These are phyloP conservation scores for Caenorhabditis afra DNA, from an alignment of 2,888 invertebrate genomes.

Conservation along the genomic window DNA sequence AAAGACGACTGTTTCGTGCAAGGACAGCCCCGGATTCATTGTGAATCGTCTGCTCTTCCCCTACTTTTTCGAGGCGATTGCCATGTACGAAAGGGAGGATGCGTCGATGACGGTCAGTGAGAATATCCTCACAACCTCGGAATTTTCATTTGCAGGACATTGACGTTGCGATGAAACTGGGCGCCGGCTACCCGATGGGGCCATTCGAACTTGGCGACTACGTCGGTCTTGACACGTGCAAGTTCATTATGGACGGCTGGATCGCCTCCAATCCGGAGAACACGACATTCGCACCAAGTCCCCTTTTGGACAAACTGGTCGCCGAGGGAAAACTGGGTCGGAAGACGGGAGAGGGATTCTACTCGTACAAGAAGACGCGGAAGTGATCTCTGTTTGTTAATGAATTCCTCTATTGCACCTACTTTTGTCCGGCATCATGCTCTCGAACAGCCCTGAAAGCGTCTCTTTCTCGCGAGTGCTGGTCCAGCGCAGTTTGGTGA, in stretches of 20 bases:
- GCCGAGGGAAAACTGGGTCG: conserved; percentile 88
- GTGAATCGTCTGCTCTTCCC: conserved; percentile 91
- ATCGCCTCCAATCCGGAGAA: conserved; percentile 86
- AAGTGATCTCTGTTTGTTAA: not conserved
- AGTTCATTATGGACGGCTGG: conserved; percentile 88
- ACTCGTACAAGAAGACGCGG: conserved; percentile 83
- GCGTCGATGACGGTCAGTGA: conserved; percentile 63
- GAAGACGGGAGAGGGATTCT: conserved; percentile 90
- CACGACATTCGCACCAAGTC: conserved; percentile 84
- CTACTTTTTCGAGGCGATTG: conserved; percentile 88
- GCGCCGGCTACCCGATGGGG: conserved; percentile 92
- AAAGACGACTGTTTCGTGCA: conserved; percentile 90
- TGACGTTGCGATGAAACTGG: conserved; percentile 91
- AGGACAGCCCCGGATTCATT: conserved; percentile 94
- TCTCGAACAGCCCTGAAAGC: not conserved
- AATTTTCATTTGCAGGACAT: conserved; percentile 85
- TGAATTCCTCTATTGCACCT: not conserved
- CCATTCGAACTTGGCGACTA: conserved; percentile 90
- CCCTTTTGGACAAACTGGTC: conserved; percentile 86
- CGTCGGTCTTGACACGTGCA: conserved; percentile 87
- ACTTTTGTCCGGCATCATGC: not conserved
- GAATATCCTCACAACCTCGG: not conserved
- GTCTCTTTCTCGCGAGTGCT: conserved; percentile 8
- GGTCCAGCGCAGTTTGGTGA: conserved; percentile 27
- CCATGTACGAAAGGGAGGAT: conserved; percentile 84